These are phyloP conservation scores for Epinotia demarniana DNA, from an alignment of 2,888 invertebrate species.

Conservation along the genomic window DNA sequence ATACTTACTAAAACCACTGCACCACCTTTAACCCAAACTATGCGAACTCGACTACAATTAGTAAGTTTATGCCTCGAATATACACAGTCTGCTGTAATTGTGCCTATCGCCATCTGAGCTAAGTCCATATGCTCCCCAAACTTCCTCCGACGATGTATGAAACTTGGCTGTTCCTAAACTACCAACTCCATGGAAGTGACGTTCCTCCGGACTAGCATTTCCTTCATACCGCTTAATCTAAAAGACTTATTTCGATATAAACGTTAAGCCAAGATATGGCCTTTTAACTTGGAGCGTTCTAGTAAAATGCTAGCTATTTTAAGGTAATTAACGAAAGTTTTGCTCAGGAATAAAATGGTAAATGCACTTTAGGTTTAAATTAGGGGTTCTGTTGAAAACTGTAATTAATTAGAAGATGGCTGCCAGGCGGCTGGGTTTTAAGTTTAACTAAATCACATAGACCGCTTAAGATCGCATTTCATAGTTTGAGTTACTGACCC, in stretches of 20 bases:
- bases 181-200: slow-evolving; percentile 47
- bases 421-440: background rate
- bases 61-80: slow-evolving; percentile 14
- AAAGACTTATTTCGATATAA: background rate
- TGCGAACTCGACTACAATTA: background rate
- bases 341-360: slow-evolving; percentile 4
- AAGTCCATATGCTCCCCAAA: slow-evolving; percentile 45
- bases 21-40: background rate
- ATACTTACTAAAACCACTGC: background rate
- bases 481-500: no score
- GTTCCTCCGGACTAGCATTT: slow-evolving; percentile 47
- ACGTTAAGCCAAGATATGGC: background rate
- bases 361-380: slow-evolving; percentile 16
- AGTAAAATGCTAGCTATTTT: slow-evolving; percentile 33
- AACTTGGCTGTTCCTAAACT: slow-evolving; percentile 45
- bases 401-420: background rate
- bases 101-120: slow-evolving; percentile 6
- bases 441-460: background rate
- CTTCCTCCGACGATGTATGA: slow-evolving; percentile 47
- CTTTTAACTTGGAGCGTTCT: slow-evolving; percentile 8
- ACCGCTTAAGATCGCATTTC: background rate
- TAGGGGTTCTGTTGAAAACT: background rate
- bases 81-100: slow-evolving; percentile 35
- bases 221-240: slow-evolving; percentile 22
- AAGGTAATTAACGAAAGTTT: slow-evolving; percentile 38